Percentiles rank a stretch among this genome's conserved stretches.
These are phyloP conservation scores for Exocentrus adspersus DNA, from an alignment of 2,888 invertebrate genomes.

Conservation along the genomic window DNA sequence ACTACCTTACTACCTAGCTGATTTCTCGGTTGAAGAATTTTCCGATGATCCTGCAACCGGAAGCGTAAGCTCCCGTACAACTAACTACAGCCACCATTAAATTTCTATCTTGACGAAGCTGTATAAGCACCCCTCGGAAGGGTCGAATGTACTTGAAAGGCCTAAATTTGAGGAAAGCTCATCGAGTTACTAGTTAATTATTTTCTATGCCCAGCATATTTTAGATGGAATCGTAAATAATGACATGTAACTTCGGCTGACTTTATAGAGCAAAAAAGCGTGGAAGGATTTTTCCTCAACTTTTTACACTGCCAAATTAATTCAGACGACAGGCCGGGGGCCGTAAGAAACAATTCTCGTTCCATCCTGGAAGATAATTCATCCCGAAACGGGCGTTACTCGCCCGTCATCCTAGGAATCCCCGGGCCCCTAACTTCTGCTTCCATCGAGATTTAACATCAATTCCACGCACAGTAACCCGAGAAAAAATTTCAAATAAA, in stretches of 20 bases:
- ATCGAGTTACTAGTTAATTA: too few species aligned
- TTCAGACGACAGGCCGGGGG: neutral
- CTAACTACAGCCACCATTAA: slow-evolving; percentile 31
- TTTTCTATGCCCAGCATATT: too few species aligned
- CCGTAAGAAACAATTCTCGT: slow-evolving; percentile 19
- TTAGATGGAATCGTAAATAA: too few species aligned
- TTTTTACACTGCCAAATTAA: slow-evolving; percentile 3
- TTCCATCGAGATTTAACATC: slow-evolving; percentile 28
- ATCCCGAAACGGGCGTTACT: slow-evolving; percentile 24
- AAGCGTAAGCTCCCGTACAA: slow-evolving; percentile 25
- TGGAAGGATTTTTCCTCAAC: slow-evolving; percentile 4
- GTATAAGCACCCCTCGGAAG: neutral
- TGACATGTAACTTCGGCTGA: too few species aligned
- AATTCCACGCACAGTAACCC: slow-evolving; percentile 37
- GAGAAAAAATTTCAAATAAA: slow-evolving; percentile 31
- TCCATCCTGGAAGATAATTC: slow-evolving; percentile 25
- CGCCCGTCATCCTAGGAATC: slow-evolving; percentile 25
- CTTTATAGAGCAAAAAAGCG: slow-evolving; percentile 9
- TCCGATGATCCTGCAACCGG: slow-evolving; percentile 6
- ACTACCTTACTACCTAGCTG: slow-evolving; percentile 2
- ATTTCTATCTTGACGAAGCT: slow-evolving; percentile 33
- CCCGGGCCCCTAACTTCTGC: slow-evolving; percentile 22
- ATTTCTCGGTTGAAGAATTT: slow-evolving; percentile 2
- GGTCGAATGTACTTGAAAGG: neutral
- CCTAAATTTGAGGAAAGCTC: neutral